phyloP scores from a whole-genome alignment of 2,888 invertebrate genomes.

The Diachrysia chrysitis region DNA sequence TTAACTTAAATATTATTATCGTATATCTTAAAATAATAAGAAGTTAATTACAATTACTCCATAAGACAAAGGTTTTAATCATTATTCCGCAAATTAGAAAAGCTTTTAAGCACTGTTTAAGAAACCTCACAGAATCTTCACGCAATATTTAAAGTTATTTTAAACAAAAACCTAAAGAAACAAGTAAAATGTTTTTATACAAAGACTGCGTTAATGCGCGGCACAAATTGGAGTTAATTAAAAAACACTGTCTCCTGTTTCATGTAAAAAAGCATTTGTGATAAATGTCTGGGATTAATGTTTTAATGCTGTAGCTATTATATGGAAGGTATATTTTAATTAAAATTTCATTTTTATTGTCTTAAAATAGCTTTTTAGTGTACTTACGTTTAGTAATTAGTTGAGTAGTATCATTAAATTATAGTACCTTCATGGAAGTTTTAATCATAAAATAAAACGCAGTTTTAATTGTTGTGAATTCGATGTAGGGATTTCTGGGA shows the following conservation, averaged over 20 bases:
- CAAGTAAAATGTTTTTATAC: neutral
- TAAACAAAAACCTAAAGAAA: neutral
- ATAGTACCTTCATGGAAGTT: too few relatives aligned
- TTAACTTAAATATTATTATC: neutral
- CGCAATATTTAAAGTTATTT: slow-evolving; percentile 6
- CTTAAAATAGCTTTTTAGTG: neutral
- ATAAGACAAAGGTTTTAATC: neutral
- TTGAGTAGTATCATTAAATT: too few relatives aligned
- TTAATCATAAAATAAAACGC: too few relatives aligned
- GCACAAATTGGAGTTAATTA: slow-evolving; percentile 6
- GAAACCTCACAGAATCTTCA: neutral
- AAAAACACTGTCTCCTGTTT: slow-evolving; percentile 5
- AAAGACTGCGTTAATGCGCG: neutral
- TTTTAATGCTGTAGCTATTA: neutral
- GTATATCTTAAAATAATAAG: neutral
- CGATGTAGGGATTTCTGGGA: too few relatives aligned
- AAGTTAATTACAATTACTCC: neutral
- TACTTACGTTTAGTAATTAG: too few relatives aligned
- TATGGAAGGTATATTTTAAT: neutral
- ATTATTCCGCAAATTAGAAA: neutral
- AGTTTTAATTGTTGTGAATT: too few relatives aligned
- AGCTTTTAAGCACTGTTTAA: neutral
- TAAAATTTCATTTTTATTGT: neutral
- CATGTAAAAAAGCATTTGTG: neutral
- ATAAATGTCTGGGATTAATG: slow-evolving; percentile 4